Evolutionary conservation across 2,797 vertebrate species (phyloP).

Genomic region (Sebastes trivittatus): DNA sequence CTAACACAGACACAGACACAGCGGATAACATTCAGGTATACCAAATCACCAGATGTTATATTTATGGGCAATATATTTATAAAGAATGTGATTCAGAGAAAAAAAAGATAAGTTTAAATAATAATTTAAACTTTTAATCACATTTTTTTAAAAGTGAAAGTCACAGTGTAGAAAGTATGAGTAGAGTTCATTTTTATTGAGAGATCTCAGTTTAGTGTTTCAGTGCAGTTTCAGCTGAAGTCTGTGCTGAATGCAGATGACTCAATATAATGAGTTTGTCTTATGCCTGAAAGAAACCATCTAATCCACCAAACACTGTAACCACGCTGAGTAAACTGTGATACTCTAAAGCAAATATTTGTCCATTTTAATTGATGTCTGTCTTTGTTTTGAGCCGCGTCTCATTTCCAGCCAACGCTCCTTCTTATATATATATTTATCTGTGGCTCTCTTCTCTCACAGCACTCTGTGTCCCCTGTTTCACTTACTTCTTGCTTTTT

Average conservation of each 20-base stretch:
- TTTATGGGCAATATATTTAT: neutral
- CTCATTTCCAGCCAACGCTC: neutral
- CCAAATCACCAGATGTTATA: neutral
- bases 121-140: neutral
- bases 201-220: neutral
- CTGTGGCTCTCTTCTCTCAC: neutral
- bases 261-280: neutral
- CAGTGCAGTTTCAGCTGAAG: neutral
- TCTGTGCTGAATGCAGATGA: neutral
- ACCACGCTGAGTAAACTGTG: conserved; percentile 1
- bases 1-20: neutral
- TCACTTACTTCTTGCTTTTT: neutral
- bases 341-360: conserved; percentile 10
- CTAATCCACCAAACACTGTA: conserved; percentile 8
- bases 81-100: neutral
- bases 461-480: neutral
- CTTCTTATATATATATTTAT: neutral
- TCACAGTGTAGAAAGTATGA: fast-evolving
- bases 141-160: neutral
- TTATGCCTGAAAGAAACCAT: neutral
- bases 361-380: conserved; percentile 13
- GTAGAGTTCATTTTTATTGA: neutral
- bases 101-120: neutral
- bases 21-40: too few species aligned
- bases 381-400: neutral